Evolutionary conservation across 1,140 invertebrate species (phyloP), one percentile per base, ranked within the genome.

Genomic region (Drosophila cardini): DNA sequence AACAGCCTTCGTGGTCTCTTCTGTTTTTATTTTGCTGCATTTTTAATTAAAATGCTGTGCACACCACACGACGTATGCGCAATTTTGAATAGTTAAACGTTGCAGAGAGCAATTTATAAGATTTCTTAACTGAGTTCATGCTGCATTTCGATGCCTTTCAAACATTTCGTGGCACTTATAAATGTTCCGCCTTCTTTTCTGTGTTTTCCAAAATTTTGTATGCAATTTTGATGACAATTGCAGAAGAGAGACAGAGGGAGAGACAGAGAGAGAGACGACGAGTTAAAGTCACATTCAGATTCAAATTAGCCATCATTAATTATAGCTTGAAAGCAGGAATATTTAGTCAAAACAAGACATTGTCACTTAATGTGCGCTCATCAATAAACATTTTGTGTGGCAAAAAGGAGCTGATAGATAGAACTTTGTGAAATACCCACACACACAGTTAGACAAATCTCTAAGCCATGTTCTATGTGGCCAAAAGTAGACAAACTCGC

Each of bases 281-380:
- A 63, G 40, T 50, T 40, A 50, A 42, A 61, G 53, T 26, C 61
- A 40, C 63, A 76, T 73, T 79, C 57, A 72, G 36, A 80, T 69
- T 77, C 60, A 80, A 80, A 77, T 69, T 60, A 80, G 55, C 6
- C 15, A 50, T 50, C 53, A 73, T 80, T 73, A 80, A 77, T 80
- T 72, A 55, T 18, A 13, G 71, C 36, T 53, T 40, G 43, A 62
- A 46, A 73, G 64, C 69, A 65, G 50, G 77, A 72, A 69, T 80
- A 69, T 69, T 58, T 61, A 77, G 70, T 77, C 74, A 79, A 73
- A 80, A 74, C 77, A 77, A 68, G 58, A 62, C 69, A 61, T 74
- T 77, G 74, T 78, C 60, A 48, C 60, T 68, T 80, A 80, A 80
- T 80, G 74, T 69, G 70, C 55, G 75, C 64, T 74, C 77, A 80